Conservation (phyloP, 2,113 vertebrate species). For the Columba janthina region DNA sequence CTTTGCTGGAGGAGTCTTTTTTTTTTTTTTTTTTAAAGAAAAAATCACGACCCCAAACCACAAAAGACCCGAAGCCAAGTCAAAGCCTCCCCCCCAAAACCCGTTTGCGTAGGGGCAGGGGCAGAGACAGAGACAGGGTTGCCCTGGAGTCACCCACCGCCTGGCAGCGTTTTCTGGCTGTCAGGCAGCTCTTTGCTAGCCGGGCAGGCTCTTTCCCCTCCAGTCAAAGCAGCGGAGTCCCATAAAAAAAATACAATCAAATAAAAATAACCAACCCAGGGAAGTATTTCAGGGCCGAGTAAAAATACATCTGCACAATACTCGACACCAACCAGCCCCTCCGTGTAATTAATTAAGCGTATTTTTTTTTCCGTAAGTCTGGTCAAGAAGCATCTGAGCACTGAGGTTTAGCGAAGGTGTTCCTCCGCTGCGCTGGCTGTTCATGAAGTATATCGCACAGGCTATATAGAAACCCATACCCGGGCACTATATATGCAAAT, state of each 20-base stretch:
- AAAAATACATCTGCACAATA: not conserved
- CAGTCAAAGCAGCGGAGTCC: not conserved
- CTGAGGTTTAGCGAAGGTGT: not conserved
- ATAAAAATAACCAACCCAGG: not conserved
- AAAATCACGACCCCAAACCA: not conserved
- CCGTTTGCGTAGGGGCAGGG: not conserved
- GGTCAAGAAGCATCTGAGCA: not conserved
- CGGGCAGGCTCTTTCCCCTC: not conserved
- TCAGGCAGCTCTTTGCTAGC: not conserved
- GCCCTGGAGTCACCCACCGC: not conserved
- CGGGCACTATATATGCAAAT: constrained; percentile 55
- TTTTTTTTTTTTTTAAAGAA: not conserved
- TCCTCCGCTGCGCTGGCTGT: not conserved
- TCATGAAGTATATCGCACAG: not conserved
- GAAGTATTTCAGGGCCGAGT: not conserved
- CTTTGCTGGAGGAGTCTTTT: not conserved
- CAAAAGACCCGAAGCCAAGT: not conserved
- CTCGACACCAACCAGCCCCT: not conserved
- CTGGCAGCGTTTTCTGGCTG: not conserved
- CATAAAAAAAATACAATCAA: not conserved
- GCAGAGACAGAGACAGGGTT: not conserved
- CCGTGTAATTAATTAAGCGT: not conserved
- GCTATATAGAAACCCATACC: not conserved
- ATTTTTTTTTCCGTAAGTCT: not conserved
- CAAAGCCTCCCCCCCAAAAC: not conserved